Evolutionary conservation across 2,797 vertebrate species (phyloP).

Genomic region (Parauchenoglanis punctatus): DNA sequence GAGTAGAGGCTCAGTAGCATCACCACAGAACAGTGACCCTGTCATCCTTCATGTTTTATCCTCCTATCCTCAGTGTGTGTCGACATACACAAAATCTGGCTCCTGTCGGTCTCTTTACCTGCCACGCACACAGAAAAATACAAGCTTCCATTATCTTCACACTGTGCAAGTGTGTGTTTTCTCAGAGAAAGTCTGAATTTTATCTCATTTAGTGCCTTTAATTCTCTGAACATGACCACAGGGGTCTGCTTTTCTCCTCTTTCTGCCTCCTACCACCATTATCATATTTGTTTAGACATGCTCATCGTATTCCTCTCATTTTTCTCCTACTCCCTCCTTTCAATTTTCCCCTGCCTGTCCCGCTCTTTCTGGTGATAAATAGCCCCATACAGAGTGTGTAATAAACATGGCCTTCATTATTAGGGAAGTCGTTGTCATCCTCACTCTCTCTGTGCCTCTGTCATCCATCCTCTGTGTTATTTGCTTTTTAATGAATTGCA

Average conservation of each 20-base stretch:
- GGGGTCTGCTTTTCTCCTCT: neutral
- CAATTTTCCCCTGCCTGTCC: neutral
- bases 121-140: neutral
- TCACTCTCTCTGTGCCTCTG: neutral
- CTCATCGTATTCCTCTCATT: slow-evolving; percentile 8
- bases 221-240: slow-evolving; percentile 9
- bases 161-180: neutral
- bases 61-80: slow-evolving; percentile 21
- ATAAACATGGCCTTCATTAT: slow-evolving; percentile 55
- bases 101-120: neutral
- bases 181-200: slow-evolving; percentile 9
- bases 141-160: neutral
- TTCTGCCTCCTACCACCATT: slow-evolving; percentile 16
- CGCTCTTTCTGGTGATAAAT: slow-evolving; percentile 42
- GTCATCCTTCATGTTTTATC: slow-evolving; percentile 48
- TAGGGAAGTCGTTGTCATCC: slow-evolving; percentile 6
- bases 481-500: slow-evolving; percentile 6
- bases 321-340: neutral
- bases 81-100: neutral
- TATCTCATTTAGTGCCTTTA: slow-evolving; percentile 9
- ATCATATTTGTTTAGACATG: slow-evolving; percentile 36
- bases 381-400: slow-evolving; percentile 39
- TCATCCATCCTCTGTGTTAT: neutral
- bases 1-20: slow-evolving; percentile 46
- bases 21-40: slow-evolving; percentile 38